phyloP scores from a whole-genome alignment of 2,113 vertebrate species.

The Bolborhynchus lineola region DNA sequence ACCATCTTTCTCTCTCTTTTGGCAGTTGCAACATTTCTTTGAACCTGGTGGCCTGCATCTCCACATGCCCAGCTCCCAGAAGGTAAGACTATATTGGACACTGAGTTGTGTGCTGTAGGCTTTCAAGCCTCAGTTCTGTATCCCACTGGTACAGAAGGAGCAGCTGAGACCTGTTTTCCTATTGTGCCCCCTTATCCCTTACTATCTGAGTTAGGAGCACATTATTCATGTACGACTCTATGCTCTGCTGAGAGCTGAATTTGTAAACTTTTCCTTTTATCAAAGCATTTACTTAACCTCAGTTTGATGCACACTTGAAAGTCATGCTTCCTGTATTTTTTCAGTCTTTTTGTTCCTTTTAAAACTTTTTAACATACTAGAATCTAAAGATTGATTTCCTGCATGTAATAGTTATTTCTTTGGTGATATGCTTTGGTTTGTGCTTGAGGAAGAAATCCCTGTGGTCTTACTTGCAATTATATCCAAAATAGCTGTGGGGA shows the following conservation, averaged over 20 bases:
- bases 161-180: neutral
- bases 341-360: slow-evolving; percentile 15
- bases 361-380: slow-evolving; percentile 43
- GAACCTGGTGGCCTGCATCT: neutral
- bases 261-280: neutral
- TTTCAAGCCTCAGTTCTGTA: neutral
- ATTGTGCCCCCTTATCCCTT: fast-evolving
- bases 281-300: neutral
- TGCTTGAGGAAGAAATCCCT: slow-evolving; percentile 39
- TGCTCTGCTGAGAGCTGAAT: neutral
- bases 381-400: slow-evolving; percentile 2
- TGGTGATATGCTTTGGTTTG: neutral
- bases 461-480: slow-evolving; percentile 38
- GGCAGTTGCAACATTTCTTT: slow-evolving; percentile 31
- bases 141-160: neutral
- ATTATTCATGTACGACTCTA: neutral
- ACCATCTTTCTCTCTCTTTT: slow-evolving; percentile 24
- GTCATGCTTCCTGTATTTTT: neutral
- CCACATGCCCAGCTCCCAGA: neutral
- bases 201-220: neutral
- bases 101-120: neutral
- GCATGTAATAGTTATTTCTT: neutral
- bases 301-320: neutral
- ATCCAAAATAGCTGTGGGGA: slow-evolving; percentile 42
- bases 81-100: neutral